Conservation (phyloP, 2,113 vertebrate species). For the Rostratula benghalensis region DNA sequence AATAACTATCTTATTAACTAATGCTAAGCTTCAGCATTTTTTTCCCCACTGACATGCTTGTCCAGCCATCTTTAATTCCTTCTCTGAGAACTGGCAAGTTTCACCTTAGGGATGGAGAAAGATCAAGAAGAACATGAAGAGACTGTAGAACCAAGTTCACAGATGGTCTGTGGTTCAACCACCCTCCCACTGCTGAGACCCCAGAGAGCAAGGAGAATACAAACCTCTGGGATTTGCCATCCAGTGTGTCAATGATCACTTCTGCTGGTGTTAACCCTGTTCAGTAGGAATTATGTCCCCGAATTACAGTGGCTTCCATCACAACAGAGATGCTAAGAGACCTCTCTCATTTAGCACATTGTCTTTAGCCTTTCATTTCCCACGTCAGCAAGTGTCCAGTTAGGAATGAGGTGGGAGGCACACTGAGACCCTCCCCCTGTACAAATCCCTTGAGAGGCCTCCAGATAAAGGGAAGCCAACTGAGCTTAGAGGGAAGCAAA, state of each 20-base stretch:
- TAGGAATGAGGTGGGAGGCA: not conserved
- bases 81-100: not conserved
- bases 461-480: not conserved
- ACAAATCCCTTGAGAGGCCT: not conserved
- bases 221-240: not conserved
- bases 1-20: not conserved
- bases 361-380: not conserved
- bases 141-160: not conserved
- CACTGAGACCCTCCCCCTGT: not conserved
- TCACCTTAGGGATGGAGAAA: not conserved
- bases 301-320: not conserved
- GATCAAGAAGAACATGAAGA: not conserved
- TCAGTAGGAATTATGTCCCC: not conserved
- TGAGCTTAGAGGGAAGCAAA: not conserved
- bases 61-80: not conserved
- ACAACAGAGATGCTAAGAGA: not conserved
- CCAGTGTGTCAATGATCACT: not conserved
- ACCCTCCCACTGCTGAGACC: not conserved
- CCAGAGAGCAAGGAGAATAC: not conserved
- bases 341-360: not conserved
- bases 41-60: not conserved
- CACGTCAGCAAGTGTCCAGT: accelerated
- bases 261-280: not conserved
- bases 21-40: not conserved
- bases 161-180: not conserved